phyloP scores from a whole-genome alignment of 92 coral and sea anemone species.

The Micromussa lordhowensis region DNA sequence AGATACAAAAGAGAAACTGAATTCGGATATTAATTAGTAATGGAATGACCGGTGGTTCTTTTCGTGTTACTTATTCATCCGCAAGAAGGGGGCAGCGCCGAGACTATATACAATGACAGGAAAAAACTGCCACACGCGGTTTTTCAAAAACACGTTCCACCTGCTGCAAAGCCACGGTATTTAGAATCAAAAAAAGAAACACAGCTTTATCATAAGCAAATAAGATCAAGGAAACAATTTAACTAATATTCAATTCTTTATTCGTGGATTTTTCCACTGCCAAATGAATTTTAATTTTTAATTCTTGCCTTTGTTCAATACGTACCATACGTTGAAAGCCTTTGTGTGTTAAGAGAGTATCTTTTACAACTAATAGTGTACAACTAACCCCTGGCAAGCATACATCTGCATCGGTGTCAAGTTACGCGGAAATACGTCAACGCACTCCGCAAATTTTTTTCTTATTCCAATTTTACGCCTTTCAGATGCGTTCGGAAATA shows the following conservation, averaged over 20 bases:
- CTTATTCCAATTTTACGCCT: neutral
- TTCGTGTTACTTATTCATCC: slow-evolving; percentile 17
- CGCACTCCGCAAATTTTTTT: neutral
- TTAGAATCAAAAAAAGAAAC: neutral
- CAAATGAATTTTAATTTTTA: slow-evolving; percentile 8
- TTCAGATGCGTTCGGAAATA: neutral
- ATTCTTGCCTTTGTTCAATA: slow-evolving; percentile 14
- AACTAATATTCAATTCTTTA: neutral
- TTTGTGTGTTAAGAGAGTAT: slow-evolving; percentile 1
- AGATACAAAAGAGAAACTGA: slow-evolving; percentile 9
- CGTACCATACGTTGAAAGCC: neutral
- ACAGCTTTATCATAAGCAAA: slow-evolving; percentile 25
- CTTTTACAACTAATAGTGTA: slow-evolving; percentile 10
- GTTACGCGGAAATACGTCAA: neutral
- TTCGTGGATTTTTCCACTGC: neutral
- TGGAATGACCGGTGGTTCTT: slow-evolving; percentile 44
- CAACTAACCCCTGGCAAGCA: neutral
- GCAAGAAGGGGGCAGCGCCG: slow-evolving; percentile 1
- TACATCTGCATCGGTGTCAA: neutral
- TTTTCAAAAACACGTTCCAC: slow-evolving; percentile 27
- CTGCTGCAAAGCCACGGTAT: slow-evolving; percentile 24
- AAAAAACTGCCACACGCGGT: slow-evolving; percentile 23
- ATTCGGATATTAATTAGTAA: slow-evolving; percentile 45
- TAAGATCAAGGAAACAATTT: neutral
- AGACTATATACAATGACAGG: slow-evolving; percentile 46